Evolutionary conservation across 2,113 vertebrate genomes (phyloP).

Genomic region (Calidris pygmaea): DNA sequence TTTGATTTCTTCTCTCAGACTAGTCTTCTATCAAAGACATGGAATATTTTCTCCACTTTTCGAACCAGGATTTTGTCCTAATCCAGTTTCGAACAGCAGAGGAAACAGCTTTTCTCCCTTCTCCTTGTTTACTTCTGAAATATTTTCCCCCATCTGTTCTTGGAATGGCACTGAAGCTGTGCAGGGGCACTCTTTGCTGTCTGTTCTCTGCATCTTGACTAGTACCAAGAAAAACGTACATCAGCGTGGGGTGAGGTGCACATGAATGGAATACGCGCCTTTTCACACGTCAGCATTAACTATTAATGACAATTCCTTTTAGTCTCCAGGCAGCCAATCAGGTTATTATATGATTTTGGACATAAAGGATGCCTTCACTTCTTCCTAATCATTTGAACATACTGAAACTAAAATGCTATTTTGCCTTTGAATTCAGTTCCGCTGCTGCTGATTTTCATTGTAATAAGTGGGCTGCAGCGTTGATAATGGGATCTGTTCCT

Average conservation of each 20-base stretch:
- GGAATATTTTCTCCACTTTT: neutral
- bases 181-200: neutral
- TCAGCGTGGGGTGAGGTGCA: neutral
- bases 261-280: neutral
- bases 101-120: neutral
- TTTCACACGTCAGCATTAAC: neutral
- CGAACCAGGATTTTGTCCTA: neutral
- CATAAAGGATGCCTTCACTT: neutral
- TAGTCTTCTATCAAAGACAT: neutral
- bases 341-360: neutral
- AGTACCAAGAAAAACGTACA: neutral
- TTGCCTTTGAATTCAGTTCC: neutral
- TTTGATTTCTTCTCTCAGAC: neutral
- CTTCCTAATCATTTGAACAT: neutral
- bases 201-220: neutral
- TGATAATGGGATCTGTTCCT: neutral
- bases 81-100: neutral
- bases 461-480: neutral
- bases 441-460: neutral
- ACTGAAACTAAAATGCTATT: neutral
- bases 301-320: neutral
- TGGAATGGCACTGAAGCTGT: neutral
- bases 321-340: neutral
- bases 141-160: neutral
- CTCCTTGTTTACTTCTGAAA: neutral